Conservation (phyloP, 2,888 invertebrate species). For the Heliconius ethilla region DNA sequence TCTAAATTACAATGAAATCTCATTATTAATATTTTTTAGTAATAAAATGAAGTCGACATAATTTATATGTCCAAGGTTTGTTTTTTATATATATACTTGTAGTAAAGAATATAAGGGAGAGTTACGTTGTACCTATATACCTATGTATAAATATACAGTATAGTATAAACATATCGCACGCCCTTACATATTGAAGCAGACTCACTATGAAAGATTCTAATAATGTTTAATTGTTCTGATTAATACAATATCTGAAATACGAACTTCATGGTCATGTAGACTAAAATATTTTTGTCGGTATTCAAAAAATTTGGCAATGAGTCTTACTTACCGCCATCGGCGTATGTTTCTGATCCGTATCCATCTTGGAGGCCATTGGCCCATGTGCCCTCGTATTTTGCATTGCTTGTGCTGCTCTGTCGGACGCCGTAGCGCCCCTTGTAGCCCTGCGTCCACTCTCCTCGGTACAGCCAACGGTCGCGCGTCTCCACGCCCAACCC, state of each 20-base stretch:
- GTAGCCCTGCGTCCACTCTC: slow-evolving; percentile 99
- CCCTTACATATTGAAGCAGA: slow-evolving; percentile 2
- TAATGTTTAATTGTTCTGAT: slow-evolving; percentile 36
- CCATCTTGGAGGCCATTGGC: slow-evolving; percentile 99
- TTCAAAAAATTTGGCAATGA: slow-evolving; percentile 66
- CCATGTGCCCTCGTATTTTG: slow-evolving; percentile 99
- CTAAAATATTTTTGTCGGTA: slow-evolving; percentile 68
- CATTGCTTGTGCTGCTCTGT: slow-evolving; percentile 96
- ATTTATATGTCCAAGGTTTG: neutral
- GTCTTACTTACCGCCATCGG: slow-evolving; percentile 95
- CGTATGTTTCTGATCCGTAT: slow-evolving; percentile 99
- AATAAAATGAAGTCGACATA: neutral
- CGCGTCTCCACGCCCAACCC: slow-evolving; percentile 98
- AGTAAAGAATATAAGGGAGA: neutral
- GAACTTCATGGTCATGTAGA: slow-evolving; percentile 69
- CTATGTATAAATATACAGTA: neutral
- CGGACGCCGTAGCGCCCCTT: slow-evolving; percentile 99
- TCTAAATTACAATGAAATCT: neutral
- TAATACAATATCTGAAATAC: slow-evolving; percentile 46
- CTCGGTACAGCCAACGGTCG: slow-evolving; percentile 98
- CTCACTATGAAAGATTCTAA: slow-evolving; percentile 17
- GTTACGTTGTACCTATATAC: neutral
- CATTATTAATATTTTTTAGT: neutral
- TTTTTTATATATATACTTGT: neutral
- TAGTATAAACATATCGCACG: neutral